Percentiles rank a stretch among this genome's conserved stretches.
phyloP scores from a whole-genome alignment of 2,113 vertebrate genomes.

The Rhabdornis inornatus region DNA sequence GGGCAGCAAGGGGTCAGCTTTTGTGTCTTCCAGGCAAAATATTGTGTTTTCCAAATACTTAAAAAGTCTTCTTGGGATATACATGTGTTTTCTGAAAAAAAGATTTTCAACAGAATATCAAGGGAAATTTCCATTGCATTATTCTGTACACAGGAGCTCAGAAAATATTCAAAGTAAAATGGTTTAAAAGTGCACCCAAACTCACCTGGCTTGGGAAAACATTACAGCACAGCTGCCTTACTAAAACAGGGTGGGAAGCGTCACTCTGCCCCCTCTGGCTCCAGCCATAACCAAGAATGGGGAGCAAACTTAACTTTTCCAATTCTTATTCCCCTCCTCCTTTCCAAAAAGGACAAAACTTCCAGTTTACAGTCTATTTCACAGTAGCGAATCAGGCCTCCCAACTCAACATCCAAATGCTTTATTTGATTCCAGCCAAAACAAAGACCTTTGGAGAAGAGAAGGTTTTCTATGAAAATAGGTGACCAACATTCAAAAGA shows the following conservation, averaged over 20 bases:
- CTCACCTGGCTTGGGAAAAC: neutral
- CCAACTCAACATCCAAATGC: neutral
- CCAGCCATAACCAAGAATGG: neutral
- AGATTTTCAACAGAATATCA: neutral
- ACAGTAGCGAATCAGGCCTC: neutral
- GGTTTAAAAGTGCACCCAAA: neutral
- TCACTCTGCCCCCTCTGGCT: neutral
- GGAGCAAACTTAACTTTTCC: neutral
- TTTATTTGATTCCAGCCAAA: neutral
- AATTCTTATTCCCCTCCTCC: neutral
- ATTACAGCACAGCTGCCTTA: neutral
- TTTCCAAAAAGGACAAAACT: neutral
- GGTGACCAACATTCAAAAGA: neutral
- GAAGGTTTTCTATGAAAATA: neutral
- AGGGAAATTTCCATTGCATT: neutral
- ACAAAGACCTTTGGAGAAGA: neutral
- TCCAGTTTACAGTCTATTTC: neutral
- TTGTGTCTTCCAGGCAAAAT: neutral
- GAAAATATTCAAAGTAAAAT: neutral
- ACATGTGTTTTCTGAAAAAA: neutral
- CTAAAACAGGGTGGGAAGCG: fast-evolving
- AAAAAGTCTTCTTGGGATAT: neutral
- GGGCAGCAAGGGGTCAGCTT: neutral
- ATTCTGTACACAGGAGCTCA: neutral
- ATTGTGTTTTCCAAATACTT: neutral